Conservation (phyloP, 2,113 vertebrate genomes). For the Epinephelus lanceolatus region DNA sequence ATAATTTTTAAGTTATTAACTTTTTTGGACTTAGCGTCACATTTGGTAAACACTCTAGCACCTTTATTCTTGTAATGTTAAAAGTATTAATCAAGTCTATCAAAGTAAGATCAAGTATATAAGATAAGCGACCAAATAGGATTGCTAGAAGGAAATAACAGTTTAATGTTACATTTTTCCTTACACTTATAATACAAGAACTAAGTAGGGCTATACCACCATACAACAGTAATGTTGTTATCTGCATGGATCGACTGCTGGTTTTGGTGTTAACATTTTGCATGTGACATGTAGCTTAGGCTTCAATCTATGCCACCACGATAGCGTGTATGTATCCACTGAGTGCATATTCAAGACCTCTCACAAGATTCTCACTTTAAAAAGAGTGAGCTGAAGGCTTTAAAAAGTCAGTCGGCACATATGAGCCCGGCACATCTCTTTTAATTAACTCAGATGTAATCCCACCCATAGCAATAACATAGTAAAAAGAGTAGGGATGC, state of each 20-base stretch:
- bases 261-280: neutral
- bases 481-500: no score
- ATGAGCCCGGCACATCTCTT: no score
- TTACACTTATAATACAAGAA: neutral
- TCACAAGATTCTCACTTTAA: neutral
- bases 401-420: neutral
- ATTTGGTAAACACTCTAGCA: neutral
- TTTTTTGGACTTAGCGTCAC: no score
- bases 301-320: neutral
- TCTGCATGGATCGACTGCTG: neutral
- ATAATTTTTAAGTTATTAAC: no score
- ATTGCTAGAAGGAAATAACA: neutral
- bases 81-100: neutral
- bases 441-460: no score
- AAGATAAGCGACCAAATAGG: neutral
- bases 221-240: neutral
- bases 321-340: neutral
- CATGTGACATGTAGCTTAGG: neutral
- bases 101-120: neutral
- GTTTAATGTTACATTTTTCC: neutral
- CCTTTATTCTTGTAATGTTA: neutral
- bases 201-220: neutral
- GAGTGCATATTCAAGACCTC: neutral
- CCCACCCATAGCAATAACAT: no score
- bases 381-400: neutral